Percentiles rank a stretch among this genome's conserved stretches.
Conservation (phyloP, 2,113 vertebrate genomes). For the Cynocephalus volans region DNA sequence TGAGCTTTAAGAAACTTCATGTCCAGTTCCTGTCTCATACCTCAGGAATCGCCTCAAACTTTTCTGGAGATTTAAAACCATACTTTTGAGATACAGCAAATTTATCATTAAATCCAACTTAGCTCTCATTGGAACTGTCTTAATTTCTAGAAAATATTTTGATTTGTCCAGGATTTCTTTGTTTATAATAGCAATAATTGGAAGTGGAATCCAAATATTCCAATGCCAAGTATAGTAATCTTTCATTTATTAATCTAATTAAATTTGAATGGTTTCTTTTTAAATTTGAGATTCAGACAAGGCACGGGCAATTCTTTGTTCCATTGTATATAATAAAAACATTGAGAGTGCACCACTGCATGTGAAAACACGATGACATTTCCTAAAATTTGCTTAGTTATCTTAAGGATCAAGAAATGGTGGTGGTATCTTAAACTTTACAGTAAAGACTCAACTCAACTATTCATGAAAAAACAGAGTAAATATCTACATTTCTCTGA, state of each 20-base stretch:
- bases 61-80: not conserved
- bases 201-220: not conserved
- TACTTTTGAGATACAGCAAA: not conserved
- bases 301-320: not conserved
- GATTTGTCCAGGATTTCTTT: not conserved
- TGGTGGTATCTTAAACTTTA: not conserved
- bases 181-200: not conserved
- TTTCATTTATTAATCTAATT: slow-evolving; percentile 36
- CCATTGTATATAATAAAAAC: not conserved
- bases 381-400: not conserved
- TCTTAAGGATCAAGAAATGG: not conserved
- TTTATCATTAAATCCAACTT: not conserved
- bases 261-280: not conserved
- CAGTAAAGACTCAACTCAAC: not conserved
- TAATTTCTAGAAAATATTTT: not conserved
- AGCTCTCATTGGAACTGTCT: not conserved
- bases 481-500: not conserved
- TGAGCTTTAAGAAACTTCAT: not conserved
- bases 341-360: not conserved
- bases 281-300: not conserved
- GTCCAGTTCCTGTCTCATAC: not conserved
- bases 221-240: not conserved
- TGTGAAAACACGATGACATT: not conserved
- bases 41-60: not conserved
- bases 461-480: slow-evolving; percentile 7